Percentiles rank a stretch among this genome's conserved stretches.
phyloP scores from a whole-genome alignment of 2,797 vertebrate genomes.

The Gadopsis bispinosus region DNA sequence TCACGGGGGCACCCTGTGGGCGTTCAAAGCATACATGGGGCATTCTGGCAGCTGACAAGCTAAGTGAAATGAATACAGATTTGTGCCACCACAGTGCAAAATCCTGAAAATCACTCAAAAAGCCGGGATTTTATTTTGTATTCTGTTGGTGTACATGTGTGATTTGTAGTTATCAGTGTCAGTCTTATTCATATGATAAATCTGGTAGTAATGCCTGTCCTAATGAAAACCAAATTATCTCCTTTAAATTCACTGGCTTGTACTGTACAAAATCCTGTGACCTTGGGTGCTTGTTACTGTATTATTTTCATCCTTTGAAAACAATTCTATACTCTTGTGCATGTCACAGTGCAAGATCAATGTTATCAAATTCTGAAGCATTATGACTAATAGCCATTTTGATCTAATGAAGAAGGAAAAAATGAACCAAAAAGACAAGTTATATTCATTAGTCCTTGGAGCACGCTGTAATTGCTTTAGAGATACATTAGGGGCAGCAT shows the following conservation, averaged over 20 bases:
- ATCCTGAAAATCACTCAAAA: not conserved
- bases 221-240: constrained; percentile 35
- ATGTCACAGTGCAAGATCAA: constrained; percentile 54
- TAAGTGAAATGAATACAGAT: constrained; percentile 34
- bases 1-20: constrained; percentile 28
- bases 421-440: constrained; percentile 63
- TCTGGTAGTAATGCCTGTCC: constrained; percentile 11
- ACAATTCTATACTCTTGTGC: constrained; percentile 41
- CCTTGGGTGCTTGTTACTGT: constrained; percentile 24
- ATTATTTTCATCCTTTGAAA: constrained; percentile 56
- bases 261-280: constrained; percentile 22
- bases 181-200: constrained; percentile 24
- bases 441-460: constrained; percentile 74
- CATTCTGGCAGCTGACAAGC: constrained; percentile 25
- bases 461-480: constrained; percentile 76
- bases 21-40: constrained; percentile 27
- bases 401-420: constrained; percentile 64
- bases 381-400: constrained; percentile 73
- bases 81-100: constrained; percentile 3
- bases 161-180: constrained; percentile 26
- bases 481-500: constrained; percentile 76
- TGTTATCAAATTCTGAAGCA: constrained; percentile 68
- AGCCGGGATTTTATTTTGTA: constrained; percentile 26
- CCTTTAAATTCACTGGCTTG: constrained; percentile 10
- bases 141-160: constrained; percentile 17